A percentile compares a stretch with the other conserved stretches of the same genome.
phyloP scores from a whole-genome alignment of 2,113 vertebrate genomes.

The Ophiodon elongatus region DNA sequence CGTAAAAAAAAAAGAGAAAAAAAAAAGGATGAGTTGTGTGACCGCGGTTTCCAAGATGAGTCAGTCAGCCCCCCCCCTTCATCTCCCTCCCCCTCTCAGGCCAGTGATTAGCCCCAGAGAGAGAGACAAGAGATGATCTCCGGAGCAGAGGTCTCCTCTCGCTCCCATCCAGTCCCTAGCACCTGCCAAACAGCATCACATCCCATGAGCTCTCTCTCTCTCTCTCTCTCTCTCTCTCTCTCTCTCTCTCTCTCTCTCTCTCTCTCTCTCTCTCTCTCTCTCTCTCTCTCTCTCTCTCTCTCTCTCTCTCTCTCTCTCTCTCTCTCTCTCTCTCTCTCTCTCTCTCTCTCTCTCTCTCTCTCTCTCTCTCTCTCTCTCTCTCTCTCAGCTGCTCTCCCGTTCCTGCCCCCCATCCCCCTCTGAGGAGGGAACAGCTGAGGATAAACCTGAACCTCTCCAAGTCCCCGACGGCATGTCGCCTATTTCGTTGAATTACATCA shows the following conservation, averaged over 20 bases:
- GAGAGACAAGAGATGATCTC: conserved; percentile 58
- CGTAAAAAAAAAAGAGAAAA: too few relatives aligned
- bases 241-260: conserved; percentile 42
- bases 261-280: conserved; percentile 24
- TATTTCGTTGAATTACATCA: conserved; percentile 23
- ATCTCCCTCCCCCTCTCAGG: conserved; percentile 57
- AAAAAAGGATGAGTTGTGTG: conserved; percentile 17
- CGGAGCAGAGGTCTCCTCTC: conserved; percentile 67
- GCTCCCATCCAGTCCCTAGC: conserved; percentile 57
- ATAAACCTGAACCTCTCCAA: conserved; percentile 46
- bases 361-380: conserved; percentile 24
- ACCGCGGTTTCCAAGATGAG: conserved; percentile 54
- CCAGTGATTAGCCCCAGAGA: conserved; percentile 56
- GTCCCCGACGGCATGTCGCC: background rate
- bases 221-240: background rate
- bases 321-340: conserved; percentile 21
- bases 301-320: conserved; percentile 42
- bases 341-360: conserved; percentile 17
- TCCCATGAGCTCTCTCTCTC: conserved; percentile 50
- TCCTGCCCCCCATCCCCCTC: conserved; percentile 38
- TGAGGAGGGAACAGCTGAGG: conserved; percentile 44
- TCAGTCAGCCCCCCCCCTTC: conserved; percentile 7
- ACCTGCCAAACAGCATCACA: conserved; percentile 75
- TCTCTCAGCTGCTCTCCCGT: conserved; percentile 50
- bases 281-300: conserved; percentile 32